A percentile compares a stretch with the other conserved stretches of the same genome.
phyloP scores from a whole-genome alignment of 2,113 vertebrate species.

The Channa argus region DNA sequence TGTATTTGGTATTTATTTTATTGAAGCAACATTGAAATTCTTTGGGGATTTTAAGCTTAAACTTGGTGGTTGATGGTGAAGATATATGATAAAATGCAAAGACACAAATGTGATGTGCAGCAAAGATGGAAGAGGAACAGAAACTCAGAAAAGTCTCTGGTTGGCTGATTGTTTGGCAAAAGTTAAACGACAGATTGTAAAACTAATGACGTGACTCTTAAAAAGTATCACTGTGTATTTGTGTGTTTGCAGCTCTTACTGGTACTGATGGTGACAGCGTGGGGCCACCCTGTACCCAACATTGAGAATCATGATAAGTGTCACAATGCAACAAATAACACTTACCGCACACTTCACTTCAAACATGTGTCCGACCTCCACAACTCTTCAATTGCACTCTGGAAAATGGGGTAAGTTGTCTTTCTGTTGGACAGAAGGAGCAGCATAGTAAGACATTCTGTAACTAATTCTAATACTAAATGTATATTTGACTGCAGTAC shows the following conservation, averaged over 20 bases:
- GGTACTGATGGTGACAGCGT: background rate
- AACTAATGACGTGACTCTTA: background rate
- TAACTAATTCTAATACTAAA: too few relatives aligned
- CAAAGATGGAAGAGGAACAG: too few relatives aligned
- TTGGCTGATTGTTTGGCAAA: background rate
- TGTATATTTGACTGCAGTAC: too few relatives aligned
- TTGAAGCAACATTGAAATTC: too few relatives aligned
- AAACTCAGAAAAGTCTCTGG: background rate
- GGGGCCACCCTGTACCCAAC: rapidly evolving
- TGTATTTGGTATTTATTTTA: too few relatives aligned
- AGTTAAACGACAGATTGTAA: background rate
- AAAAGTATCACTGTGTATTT: background rate
- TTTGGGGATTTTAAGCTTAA: background rate
- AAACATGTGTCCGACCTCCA: background rate
- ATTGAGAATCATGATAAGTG: background rate
- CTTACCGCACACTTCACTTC: rapidly evolving
- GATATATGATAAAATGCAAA: background rate
- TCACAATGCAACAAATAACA: rapidly evolving
- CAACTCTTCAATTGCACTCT: constrained; percentile 23
- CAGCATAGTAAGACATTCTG: too few relatives aligned
- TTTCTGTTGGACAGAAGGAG: background rate
- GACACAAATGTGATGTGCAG: background rate
- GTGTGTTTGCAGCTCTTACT: constrained; percentile 10
- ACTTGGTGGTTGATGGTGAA: background rate
- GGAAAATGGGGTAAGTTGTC: background rate